Evolutionary conservation across 35 echinoderm and acorn worm genomes (phyloP), one percentile per base, ranked within the genome.

Genomic region (Heliocidaris tuberculata): DNA sequence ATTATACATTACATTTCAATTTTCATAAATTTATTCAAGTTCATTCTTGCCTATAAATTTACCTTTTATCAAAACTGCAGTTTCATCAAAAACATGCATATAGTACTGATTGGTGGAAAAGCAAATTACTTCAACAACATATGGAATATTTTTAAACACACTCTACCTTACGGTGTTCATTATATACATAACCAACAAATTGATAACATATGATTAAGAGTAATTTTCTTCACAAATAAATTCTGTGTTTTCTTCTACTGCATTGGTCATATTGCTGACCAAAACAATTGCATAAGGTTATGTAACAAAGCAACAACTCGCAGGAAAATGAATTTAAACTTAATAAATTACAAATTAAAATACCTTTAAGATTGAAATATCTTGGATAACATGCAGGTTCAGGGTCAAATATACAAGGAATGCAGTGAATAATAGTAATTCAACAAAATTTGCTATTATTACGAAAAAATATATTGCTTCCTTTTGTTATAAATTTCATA

Each of bases 1-100:
- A 56, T 56, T 2, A 56, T 56, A 56, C 52, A 56, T 42, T 60
- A 15, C 12, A 60, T 60, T 60, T 19, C 59, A 60, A 7, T 7
- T 24, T 78, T 78, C 8, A 78, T 78, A 27, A 27, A 78, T 78
- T 78, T 78, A 78, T 78, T 78, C 65, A 78, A 78, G 65, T 78
- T 78, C 65, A 78, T 78, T 78, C 65, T 78, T 78, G 65, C 65
- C 19, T 78, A 78, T 78, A 78, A 78, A 78, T 78, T 78, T 78
- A 78, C 6, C 21, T 78, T 78, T 78, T 78, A 78, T 78, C 21
- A 78, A 78, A 78, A 78, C 17, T 78, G 65, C 65, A 78, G 65
- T 78, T 78, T 78, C 15, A 78, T 78, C 65, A 78, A 78, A 78
- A 78, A 78, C 65, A 78, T 78, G 65, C 65, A 78, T 24, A 27